Conservation (phyloP, 2,888 invertebrate species). For the Cataglyphis altisquamis region DNA sequence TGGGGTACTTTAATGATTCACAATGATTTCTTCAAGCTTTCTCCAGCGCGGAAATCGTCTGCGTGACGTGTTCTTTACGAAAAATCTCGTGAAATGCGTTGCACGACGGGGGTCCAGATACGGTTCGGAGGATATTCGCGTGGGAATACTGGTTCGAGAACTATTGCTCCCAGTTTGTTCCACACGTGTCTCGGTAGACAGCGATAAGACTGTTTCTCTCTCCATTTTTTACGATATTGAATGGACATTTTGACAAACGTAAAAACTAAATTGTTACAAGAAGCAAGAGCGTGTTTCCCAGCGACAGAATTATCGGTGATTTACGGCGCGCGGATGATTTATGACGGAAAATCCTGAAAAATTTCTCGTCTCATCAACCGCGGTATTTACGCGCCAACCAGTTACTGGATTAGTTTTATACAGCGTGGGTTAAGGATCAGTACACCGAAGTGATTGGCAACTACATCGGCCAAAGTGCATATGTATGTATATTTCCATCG, state of each 20-base stretch:
- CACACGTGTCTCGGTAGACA: slow-evolving; percentile 51
- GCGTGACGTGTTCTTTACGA: slow-evolving; percentile 49
- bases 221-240: slow-evolving; percentile 60
- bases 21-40: slow-evolving; percentile 48
- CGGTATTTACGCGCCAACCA: slow-evolving; percentile 8
- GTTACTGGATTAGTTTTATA: slow-evolving; percentile 28
- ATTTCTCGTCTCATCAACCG: not conserved
- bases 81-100: slow-evolving; percentile 68
- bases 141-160: slow-evolving; percentile 78
- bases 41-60: slow-evolving; percentile 61
- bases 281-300: not conserved
- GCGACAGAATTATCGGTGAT: not conserved
- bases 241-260: slow-evolving; percentile 57
- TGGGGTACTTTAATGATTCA: slow-evolving; percentile 5
- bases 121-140: slow-evolving; percentile 74
- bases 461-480: not conserved
- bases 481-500: slow-evolving; percentile 2
- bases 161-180: slow-evolving; percentile 64
- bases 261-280: slow-evolving; percentile 48
- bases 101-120: slow-evolving; percentile 66
- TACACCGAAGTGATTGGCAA: slow-evolving; percentile 17
- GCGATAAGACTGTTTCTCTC: slow-evolving; percentile 55
- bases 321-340: not conserved
- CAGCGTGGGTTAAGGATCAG: slow-evolving; percentile 21
- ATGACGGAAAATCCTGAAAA: slow-evolving; percentile 10